Evolutionary conservation across 2,113 vertebrate species (phyloP).

Genomic region (Butastur rufipennis): DNA sequence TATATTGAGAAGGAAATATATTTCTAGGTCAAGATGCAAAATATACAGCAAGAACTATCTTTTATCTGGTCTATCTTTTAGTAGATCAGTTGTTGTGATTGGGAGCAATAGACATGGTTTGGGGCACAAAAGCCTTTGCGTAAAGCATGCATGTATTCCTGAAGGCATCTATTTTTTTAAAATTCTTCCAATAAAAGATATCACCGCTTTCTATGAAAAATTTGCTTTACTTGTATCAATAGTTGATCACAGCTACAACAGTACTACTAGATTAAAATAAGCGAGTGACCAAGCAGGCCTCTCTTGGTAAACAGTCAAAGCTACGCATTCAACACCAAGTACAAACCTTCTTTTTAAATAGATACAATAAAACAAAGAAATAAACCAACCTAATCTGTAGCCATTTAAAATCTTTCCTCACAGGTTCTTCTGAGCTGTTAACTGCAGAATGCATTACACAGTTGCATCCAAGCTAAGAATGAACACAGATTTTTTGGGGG

Average conservation of each 20-base stretch:
- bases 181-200: background rate
- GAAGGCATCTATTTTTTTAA: background rate
- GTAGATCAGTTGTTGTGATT: background rate
- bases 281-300: background rate
- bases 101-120: background rate
- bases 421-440: background rate
- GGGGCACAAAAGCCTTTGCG: background rate
- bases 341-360: background rate
- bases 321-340: background rate
- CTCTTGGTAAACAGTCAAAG: background rate
- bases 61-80: background rate
- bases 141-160: background rate
- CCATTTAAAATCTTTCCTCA: background rate
- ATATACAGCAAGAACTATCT: background rate
- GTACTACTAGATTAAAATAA: background rate
- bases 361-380: background rate
- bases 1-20: background rate
- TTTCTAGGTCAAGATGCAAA: background rate
- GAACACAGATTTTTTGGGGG: background rate
- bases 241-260: background rate
- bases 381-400: background rate
- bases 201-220: background rate
- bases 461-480: background rate
- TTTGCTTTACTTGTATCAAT: background rate
- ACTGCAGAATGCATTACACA: background rate